These are phyloP conservation scores for Gastrophryne carolinensis DNA, from an alignment of 2,797 vertebrate genomes.

Conservation along the genomic window DNA sequence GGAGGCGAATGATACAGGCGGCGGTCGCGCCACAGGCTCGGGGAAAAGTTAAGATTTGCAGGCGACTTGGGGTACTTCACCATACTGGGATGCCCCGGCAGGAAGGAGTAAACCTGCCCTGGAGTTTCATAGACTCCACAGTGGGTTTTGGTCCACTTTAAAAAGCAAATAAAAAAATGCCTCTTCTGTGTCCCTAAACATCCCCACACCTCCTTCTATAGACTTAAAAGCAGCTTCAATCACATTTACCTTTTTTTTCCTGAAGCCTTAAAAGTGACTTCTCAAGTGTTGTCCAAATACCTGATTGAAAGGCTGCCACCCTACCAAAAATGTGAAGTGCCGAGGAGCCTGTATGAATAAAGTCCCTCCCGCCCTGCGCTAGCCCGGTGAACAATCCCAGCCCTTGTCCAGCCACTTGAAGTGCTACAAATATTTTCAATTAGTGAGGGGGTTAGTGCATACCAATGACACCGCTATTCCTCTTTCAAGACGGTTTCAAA, in stretches of 20 bases:
- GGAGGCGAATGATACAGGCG: too few relatives aligned
- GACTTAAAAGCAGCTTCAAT: slow-evolving; percentile 24
- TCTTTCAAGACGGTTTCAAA: slow-evolving; percentile 42
- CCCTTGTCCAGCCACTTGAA: slow-evolving; percentile 24
- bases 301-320: slow-evolving; percentile 43
- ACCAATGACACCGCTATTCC: slow-evolving; percentile 6
- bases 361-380: slow-evolving; percentile 10
- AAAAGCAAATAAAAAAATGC: too few relatives aligned
- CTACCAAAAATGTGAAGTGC: slow-evolving; percentile 53
- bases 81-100: too few relatives aligned
- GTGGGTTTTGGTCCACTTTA: too few relatives aligned
- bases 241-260: slow-evolving; percentile 47
- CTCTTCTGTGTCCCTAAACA: not conserved
- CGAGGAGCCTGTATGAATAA: slow-evolving; percentile 16
- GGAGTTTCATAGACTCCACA: too few relatives aligned
- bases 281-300: slow-evolving; percentile 51
- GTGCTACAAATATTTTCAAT: slow-evolving; percentile 48
- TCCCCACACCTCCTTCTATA: not conserved
- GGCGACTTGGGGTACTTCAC: too few relatives aligned
- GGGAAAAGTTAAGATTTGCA: too few relatives aligned
- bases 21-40: too few relatives aligned
- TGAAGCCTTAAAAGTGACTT: slow-evolving; percentile 47
- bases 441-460: slow-evolving; percentile 6
- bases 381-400: not conserved
- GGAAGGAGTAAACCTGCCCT: too few relatives aligned